Conservation (phyloP, 2,113 vertebrate species). For the Eonycteris spelaea region DNA sequence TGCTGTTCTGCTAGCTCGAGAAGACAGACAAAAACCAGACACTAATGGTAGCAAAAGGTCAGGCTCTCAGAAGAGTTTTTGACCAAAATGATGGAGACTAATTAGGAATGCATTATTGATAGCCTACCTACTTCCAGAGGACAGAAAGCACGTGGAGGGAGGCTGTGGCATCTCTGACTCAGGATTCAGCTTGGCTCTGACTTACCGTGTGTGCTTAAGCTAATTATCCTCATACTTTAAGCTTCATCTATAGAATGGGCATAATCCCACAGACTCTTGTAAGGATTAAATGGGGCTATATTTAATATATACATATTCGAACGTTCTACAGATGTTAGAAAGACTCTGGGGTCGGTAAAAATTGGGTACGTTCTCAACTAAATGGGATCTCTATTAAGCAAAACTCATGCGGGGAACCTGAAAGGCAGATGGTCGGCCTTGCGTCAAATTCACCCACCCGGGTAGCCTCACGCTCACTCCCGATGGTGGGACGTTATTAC, state of each 20-base stretch:
- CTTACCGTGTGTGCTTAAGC: not conserved
- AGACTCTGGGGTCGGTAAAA: not conserved
- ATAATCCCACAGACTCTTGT: not conserved
- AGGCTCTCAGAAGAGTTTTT: constrained; percentile 23
- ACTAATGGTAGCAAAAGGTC: constrained; percentile 53
- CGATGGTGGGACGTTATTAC: rapidly evolving
- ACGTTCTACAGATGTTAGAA: not conserved
- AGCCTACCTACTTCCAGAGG: not conserved
- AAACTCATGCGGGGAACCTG: not conserved
- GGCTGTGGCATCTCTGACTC: not conserved
- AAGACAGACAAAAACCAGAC: constrained; percentile 18
- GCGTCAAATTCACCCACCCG: rapidly evolving
- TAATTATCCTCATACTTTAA: not conserved
- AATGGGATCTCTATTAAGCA: not conserved
- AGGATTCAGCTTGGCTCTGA: not conserved
- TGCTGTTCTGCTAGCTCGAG: constrained; percentile 37
- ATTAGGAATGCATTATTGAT: constrained; percentile 62
- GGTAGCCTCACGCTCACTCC: not conserved
- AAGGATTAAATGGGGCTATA: not conserved
- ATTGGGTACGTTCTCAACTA: not conserved
- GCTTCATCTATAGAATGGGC: not conserved
- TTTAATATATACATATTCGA: not conserved
- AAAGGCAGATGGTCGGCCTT: not conserved
- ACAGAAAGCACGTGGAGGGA: not conserved
- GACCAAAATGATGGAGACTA: constrained; percentile 41